Evolutionary conservation across 2,888 invertebrate species (phyloP), one percentile per base, ranked within the genome.

Genomic region (Idaea dimidiata): DNA sequence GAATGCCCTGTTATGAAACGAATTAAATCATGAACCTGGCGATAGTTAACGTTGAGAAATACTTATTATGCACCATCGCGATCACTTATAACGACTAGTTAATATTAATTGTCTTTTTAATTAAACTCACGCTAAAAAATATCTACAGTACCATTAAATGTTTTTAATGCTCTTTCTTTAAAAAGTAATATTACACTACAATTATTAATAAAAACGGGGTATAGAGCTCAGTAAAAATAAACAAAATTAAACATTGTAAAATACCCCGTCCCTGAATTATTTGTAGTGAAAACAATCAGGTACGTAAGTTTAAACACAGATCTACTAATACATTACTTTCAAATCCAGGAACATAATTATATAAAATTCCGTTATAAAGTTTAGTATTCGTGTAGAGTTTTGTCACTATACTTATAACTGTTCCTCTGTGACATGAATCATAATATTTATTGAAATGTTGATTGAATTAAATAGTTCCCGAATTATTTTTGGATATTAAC

Each of bases 1-100:
- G 97, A 60, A 98, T 95, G 82, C 97, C 97, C 96, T 97, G 88
- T 71, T 87, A 67, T 59, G 67, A 66, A 65, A 70, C 69, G 59
- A 56, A n/a, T 58, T 31, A 54, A 60, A 62, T 64, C 68, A 64
- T 70, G 57, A 67, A 65, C 64, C 57, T 59, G 63, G 63, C 58
- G 57, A 62, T 61, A 59, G 60, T 63, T 61, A 61, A 54, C 54
- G 59, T 65, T 65, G 64, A 64, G 64, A 66, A 62, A 67, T 62
- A 63, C 5, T 17, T 54, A 59, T 59, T 54, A 32, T 57, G 18
- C 58, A 17, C 57, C 61, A 57, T 64, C 56, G 43, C 14, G n/a
- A n/a, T n/a, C n/a, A n/a, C n/a, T n/a, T n/a, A 10, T 43, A 43
- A 43, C 8, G 8, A 43, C 24, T 14, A 43, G 14, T 43, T 14